Conservation (phyloP, 2,888 invertebrate genomes). For the Theretra japonica region DNA sequence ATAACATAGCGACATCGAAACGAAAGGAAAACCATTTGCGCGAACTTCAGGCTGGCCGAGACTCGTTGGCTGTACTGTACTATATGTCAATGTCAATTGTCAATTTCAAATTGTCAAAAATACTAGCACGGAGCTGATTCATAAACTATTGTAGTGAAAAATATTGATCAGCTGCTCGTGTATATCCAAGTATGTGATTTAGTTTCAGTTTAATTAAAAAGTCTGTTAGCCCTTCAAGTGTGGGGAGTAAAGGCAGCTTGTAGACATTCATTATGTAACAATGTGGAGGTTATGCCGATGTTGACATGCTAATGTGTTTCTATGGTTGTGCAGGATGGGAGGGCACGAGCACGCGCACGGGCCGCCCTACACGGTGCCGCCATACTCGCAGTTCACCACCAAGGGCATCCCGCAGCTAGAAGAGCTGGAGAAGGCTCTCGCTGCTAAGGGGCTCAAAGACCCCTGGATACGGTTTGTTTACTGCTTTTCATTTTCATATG, state of each 20-base stretch:
- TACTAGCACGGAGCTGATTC: not conserved
- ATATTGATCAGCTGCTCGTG: not conserved
- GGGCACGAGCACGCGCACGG: constrained; percentile 66
- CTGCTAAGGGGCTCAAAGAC: constrained; percentile 89
- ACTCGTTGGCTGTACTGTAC: too few relatives aligned
- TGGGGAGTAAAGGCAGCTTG: too few relatives aligned
- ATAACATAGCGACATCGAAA: too few relatives aligned
- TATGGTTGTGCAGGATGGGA: constrained; percentile 57
- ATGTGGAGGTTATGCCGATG: not conserved
- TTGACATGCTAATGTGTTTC: not conserved
- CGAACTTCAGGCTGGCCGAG: too few relatives aligned
- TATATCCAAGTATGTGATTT: constrained; percentile 11
- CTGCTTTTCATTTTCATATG: too few relatives aligned
- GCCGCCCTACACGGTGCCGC: constrained; percentile 88
- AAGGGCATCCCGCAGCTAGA: constrained; percentile 88
- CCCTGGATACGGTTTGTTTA: constrained; percentile 91
- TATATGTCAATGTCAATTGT: not conserved
- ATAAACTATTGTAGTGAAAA: too few relatives aligned
- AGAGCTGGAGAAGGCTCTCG: constrained; percentile 86
- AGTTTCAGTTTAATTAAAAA: not conserved
- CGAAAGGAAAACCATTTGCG: too few relatives aligned
- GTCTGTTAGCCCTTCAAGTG: not conserved
- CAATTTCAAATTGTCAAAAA: not conserved
- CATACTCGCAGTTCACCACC: constrained; percentile 89
- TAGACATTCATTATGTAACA: constrained; percentile 1